phyloP scores from a whole-genome alignment of 2,888 invertebrate species.

The Eristalis pertinax region DNA sequence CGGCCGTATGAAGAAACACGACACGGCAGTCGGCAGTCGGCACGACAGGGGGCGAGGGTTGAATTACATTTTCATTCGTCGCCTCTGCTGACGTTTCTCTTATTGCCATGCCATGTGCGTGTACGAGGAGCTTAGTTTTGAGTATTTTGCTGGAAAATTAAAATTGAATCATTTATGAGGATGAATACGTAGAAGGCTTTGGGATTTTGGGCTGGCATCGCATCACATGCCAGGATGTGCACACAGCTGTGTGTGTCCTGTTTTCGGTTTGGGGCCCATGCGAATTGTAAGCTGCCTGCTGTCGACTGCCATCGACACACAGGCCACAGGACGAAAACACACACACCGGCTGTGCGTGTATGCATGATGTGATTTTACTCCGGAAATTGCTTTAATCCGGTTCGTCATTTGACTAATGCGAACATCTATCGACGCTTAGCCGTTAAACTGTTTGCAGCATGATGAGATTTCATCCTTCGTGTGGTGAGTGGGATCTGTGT shows the following conservation, averaged over 20 bases:
- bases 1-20: conserved; percentile 40
- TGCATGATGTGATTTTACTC: conserved; percentile 63
- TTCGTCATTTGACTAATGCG: not conserved
- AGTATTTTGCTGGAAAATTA: conserved; percentile 68
- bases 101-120: conserved; percentile 52
- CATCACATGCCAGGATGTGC: conserved; percentile 15
- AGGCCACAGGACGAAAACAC: not conserved
- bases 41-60: conserved; percentile 44
- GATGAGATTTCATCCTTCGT: not conserved
- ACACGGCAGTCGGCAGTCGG: not conserved
- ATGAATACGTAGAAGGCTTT: conserved; percentile 59
- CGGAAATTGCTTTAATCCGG: conserved; percentile 66
- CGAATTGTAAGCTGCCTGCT: not conserved
- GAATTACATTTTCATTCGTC: conserved; percentile 31
- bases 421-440: not conserved
- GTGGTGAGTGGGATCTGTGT: not conserved
- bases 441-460: not conserved
- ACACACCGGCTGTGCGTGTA: conserved; percentile 19
- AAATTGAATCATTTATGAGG: conserved; percentile 72
- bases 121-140: conserved; percentile 53
- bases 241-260: not conserved
- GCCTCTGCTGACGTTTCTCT: not conserved
- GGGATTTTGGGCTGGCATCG: conserved; percentile 39
- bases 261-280: not conserved
- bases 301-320: not conserved